These are phyloP conservation scores for Cisticola juncidis DNA, from an alignment of 2,113 vertebrate species.

Conservation along the genomic window DNA sequence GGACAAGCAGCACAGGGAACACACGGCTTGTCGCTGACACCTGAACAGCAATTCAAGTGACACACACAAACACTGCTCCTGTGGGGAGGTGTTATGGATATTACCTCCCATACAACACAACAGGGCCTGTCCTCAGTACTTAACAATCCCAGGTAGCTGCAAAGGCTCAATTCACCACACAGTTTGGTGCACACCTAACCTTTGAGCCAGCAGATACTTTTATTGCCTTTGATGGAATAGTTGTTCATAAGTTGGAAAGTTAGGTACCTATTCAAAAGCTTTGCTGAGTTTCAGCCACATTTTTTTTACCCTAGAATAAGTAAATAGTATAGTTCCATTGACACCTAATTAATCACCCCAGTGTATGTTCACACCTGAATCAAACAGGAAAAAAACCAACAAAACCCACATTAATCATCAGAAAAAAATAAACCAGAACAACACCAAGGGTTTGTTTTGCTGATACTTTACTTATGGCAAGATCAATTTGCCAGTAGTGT, in stretches of 20 bases:
- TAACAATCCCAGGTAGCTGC: neutral
- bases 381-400: neutral
- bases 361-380: neutral
- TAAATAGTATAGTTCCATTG: neutral
- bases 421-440: neutral
- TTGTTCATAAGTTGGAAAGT: neutral
- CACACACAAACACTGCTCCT: neutral
- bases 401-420: neutral
- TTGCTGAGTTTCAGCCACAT: neutral
- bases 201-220: neutral
- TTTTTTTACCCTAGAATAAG: neutral
- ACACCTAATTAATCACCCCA: neutral
- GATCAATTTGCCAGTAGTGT: neutral
- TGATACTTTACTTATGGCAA: neutral
- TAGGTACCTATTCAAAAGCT: neutral
- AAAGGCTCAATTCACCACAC: accelerated
- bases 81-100: neutral
- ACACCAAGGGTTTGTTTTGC: neutral
- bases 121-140: neutral
- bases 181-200: neutral
- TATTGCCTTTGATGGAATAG: neutral
- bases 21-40: neutral
- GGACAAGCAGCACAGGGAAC: neutral
- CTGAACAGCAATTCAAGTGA: neutral
- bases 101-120: neutral